phyloP scores from a whole-genome alignment of 2,797 vertebrate genomes.

The Pelodytes ibericus region DNA sequence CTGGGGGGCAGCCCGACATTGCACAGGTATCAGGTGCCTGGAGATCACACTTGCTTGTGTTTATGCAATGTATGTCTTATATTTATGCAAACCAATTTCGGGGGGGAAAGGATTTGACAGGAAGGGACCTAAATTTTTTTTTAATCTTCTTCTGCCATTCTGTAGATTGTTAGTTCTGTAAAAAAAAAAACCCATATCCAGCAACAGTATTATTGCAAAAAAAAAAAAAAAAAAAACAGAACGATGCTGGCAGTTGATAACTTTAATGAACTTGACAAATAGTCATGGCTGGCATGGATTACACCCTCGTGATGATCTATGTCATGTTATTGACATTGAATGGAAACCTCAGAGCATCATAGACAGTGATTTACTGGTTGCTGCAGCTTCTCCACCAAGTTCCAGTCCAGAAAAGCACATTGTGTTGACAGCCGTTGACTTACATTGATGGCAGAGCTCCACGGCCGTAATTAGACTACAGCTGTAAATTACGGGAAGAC shows the following conservation, averaged over 20 bases:
- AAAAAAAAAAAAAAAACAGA: not conserved
- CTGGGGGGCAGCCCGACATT: no score
- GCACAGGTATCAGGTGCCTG: no score
- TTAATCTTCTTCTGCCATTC: no score
- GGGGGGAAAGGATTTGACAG: no score
- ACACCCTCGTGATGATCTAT: constrained; percentile 22
- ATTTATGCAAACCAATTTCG: no score
- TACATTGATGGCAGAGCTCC: constrained; percentile 27
- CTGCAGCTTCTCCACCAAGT: constrained; percentile 10
- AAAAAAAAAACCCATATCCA: no score
- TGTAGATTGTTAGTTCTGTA: not conserved
- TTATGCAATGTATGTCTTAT: no score
- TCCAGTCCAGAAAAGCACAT: constrained; percentile 36
- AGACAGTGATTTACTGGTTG: constrained; percentile 32
- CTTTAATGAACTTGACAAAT: constrained; percentile 27
- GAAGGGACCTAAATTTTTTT: no score
- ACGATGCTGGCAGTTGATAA: not conserved
- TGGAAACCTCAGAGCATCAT: constrained; percentile 23
- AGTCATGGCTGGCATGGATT: constrained; percentile 19
- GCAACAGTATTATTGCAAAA: not conserved
- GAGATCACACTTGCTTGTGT: no score
- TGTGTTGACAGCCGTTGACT: constrained; percentile 41
- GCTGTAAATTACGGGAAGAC: constrained; percentile 38
- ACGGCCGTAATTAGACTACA: constrained; percentile 26
- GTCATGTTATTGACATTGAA: constrained; percentile 40